A percentile compares a stretch with the other conserved stretches of the same genome.
These are phyloP conservation scores for Cololabis saira DNA, from an alignment of 2,113 vertebrate species.

Conservation along the genomic window DNA sequence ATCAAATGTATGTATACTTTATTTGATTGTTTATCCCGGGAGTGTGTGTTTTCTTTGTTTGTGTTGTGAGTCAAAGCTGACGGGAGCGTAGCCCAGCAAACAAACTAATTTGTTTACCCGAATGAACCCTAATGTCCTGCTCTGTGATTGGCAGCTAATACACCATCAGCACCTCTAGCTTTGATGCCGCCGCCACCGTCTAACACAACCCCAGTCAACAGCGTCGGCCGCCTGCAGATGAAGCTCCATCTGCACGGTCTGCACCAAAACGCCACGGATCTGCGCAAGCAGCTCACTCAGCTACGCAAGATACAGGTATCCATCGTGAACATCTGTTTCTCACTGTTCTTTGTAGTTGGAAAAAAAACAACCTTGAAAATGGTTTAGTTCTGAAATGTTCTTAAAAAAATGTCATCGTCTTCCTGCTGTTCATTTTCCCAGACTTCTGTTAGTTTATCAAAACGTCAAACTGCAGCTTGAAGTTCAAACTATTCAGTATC, in stretches of 20 bases:
- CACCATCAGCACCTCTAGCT: conserved; percentile 83
- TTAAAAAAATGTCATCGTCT: neutral
- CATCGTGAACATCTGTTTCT: neutral
- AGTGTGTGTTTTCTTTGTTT: conserved; percentile 19
- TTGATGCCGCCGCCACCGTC: conserved; percentile 87
- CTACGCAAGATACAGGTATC: conserved; percentile 92
- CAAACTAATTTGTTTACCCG: conserved; percentile 41
- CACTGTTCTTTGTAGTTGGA: neutral
- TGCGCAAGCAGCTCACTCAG: conserved; percentile 93
- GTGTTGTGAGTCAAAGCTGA: conserved; percentile 24
- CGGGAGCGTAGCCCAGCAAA: conserved; percentile 36
- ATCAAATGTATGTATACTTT: no score
- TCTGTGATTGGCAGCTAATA: conserved; percentile 81
- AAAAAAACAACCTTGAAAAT: neutral
- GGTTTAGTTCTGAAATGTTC: neutral
- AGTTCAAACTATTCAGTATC: neutral
- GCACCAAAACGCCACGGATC: conserved; percentile 93
- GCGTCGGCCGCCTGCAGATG: conserved; percentile 90
- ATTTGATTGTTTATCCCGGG: conserved; percentile 1
- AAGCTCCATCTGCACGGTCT: conserved; percentile 94
- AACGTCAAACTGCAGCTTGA: neutral
- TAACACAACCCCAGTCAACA: conserved; percentile 81
- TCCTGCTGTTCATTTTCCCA: neutral
- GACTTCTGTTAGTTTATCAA: neutral
- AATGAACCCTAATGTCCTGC: conserved; percentile 56